Evolutionary conservation across 2,797 vertebrate genomes (phyloP).

Genomic region (Streptopelia turtur): DNA sequence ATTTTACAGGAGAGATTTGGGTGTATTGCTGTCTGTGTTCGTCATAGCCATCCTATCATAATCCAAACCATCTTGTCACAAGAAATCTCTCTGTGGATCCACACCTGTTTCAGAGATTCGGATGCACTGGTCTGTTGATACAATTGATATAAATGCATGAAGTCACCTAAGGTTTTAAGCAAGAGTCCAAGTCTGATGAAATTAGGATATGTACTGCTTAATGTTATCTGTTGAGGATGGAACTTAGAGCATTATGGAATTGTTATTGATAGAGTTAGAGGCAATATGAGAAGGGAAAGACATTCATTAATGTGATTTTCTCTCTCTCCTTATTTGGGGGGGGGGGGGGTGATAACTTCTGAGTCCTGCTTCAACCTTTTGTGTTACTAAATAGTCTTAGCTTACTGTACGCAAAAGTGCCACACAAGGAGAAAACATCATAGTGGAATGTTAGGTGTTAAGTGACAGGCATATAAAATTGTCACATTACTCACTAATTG

Average conservation of each 20-base stretch:
- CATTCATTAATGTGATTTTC: background rate
- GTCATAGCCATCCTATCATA: background rate
- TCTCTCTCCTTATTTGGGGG: background rate
- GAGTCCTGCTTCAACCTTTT: background rate
- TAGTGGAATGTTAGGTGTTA: background rate
- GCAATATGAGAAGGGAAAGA: constrained; percentile 24
- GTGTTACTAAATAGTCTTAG: background rate
- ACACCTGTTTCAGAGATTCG: constrained; percentile 3
- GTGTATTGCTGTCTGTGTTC: background rate
- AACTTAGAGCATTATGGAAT: constrained; percentile 29
- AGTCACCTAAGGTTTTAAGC: constrained; percentile 43
- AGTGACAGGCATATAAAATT: background rate
- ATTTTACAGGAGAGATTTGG: background rate
- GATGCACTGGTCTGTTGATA: constrained; percentile 4
- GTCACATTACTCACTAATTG: background rate
- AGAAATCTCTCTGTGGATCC: background rate
- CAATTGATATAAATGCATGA: constrained; percentile 53
- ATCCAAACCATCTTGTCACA: background rate
- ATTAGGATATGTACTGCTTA: constrained; percentile 20
- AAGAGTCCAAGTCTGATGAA: constrained; percentile 48
- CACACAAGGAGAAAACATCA: background rate
- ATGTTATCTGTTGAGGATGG: constrained; percentile 41
- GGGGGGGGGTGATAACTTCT: background rate
- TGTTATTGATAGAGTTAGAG: constrained; percentile 36
- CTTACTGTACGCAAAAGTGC: background rate